These are phyloP conservation scores for Trinorchestia longiramus DNA, from an alignment of 1,140 invertebrate genomes.

Conservation along the genomic window DNA sequence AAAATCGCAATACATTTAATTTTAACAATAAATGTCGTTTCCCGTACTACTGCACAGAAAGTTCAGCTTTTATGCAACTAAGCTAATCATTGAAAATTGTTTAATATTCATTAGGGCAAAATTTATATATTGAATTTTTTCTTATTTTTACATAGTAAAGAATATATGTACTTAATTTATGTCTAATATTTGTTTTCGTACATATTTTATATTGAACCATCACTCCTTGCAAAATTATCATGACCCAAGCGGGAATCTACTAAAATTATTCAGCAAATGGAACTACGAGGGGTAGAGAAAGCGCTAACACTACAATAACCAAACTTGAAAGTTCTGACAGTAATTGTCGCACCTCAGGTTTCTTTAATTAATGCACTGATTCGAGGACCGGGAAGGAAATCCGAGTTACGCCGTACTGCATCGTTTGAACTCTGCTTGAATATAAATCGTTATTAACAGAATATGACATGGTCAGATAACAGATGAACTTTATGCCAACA, in stretches of 20 bases:
- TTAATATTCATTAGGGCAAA: not conserved
- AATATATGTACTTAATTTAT: not conserved
- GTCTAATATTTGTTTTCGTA: not conserved
- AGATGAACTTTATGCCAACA: not conserved
- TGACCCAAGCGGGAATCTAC: not conserved
- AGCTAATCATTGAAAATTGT: not conserved
- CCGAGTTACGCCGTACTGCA: not conserved
- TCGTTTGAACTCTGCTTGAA: not conserved
- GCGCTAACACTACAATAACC: not conserved
- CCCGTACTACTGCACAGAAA: not conserved
- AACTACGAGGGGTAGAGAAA: not conserved
- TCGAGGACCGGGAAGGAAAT: not conserved
- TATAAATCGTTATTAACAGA: not conserved
- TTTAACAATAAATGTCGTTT: not conserved
- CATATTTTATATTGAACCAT: not conserved
- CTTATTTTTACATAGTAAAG: not conserved
- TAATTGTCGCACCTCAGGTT: not conserved
- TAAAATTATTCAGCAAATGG: not conserved
- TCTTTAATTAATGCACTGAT: not conserved
- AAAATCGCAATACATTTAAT: not conserved
- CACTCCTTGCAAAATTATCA: not conserved
- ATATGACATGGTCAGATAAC: not conserved
- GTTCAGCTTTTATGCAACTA: not conserved
- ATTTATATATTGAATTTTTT: not conserved
- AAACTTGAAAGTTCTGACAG: not conserved